phyloP scores from a whole-genome alignment of 2,113 vertebrate species.

The Hyaena hyaena region DNA sequence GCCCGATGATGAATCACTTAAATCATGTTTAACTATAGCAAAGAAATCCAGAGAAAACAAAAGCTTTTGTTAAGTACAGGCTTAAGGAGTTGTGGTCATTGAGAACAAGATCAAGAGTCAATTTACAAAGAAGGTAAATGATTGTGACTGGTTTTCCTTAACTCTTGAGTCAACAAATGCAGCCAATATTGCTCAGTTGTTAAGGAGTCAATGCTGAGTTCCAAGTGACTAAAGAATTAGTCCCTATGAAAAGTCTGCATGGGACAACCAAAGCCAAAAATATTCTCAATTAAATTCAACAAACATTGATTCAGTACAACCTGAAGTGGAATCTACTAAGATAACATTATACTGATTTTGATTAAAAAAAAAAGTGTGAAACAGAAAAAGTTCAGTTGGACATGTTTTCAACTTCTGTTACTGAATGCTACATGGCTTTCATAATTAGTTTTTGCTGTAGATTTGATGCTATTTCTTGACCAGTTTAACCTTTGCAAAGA shows the following conservation, averaged over 20 bases:
- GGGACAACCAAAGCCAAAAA: background rate
- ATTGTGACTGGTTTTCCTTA: background rate
- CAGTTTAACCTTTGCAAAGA: background rate
- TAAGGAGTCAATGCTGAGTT: background rate
- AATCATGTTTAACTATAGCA: background rate
- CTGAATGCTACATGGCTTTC: background rate
- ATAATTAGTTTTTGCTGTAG: background rate
- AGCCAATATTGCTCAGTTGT: background rate
- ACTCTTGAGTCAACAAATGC: background rate
- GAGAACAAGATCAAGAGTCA: background rate
- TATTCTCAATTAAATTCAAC: background rate
- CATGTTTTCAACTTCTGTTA: background rate
- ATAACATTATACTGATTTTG: background rate
- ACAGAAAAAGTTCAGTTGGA: background rate
- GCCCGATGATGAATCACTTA: background rate
- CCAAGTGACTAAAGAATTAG: background rate
- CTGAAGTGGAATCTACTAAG: background rate
- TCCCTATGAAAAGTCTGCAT: background rate
- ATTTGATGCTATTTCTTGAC: background rate
- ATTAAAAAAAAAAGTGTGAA: background rate
- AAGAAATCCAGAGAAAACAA: constrained; percentile 39
- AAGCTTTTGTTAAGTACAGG: background rate
- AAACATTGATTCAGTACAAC: background rate
- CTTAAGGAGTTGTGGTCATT: background rate
- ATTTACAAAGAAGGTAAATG: background rate